A percentile compares a stretch with the other conserved stretches of the same genome.
Conservation (phyloP, 2,797 vertebrate species). For the Craterocephalus amniculus region DNA sequence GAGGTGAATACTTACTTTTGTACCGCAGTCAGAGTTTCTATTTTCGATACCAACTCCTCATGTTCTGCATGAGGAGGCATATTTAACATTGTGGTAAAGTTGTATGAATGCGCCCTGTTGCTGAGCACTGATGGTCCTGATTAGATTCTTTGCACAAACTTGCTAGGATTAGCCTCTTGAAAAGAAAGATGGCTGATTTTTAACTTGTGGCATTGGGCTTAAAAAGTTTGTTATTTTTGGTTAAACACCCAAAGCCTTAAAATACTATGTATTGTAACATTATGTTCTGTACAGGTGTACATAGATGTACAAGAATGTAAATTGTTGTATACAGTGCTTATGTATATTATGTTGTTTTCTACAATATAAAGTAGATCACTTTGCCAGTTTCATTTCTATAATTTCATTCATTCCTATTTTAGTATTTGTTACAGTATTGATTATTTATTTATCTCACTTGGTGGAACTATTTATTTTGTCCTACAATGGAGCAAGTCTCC, state of each 20-base stretch:
- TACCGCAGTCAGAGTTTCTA: constrained; percentile 51
- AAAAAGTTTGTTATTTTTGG: constrained; percentile 58
- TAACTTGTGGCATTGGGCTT: constrained; percentile 76
- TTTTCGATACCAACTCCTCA: constrained; percentile 54
- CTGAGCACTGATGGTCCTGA: constrained; percentile 82
- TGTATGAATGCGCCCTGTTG: constrained; percentile 75
- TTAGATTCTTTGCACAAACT: constrained; percentile 85
- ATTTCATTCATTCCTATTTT: constrained; percentile 77
- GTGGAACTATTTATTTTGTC: constrained; percentile 86
- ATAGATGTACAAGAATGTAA: constrained; percentile 85
- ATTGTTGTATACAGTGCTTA: constrained; percentile 81
- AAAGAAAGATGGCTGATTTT: constrained; percentile 75
- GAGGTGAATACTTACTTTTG: constrained; percentile 44
- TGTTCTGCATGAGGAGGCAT: constrained; percentile 57
- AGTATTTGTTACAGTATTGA: constrained; percentile 86
- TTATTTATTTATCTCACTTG: constrained; percentile 85
- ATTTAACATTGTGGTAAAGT: constrained; percentile 75
- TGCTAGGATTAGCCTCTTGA: constrained; percentile 77
- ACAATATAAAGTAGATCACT: constrained; percentile 75
- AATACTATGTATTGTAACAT: constrained; percentile 88
- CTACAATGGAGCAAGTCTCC: constrained; percentile 82
- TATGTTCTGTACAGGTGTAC: constrained; percentile 84
- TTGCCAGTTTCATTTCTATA: constrained; percentile 73
- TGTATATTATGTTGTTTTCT: constrained; percentile 81
- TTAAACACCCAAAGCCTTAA: constrained; percentile 83